A percentile compares a stretch with the other conserved stretches of the same genome.
phyloP scores from a whole-genome alignment of 2,113 vertebrate species.

The Eurystomus gularis region DNA sequence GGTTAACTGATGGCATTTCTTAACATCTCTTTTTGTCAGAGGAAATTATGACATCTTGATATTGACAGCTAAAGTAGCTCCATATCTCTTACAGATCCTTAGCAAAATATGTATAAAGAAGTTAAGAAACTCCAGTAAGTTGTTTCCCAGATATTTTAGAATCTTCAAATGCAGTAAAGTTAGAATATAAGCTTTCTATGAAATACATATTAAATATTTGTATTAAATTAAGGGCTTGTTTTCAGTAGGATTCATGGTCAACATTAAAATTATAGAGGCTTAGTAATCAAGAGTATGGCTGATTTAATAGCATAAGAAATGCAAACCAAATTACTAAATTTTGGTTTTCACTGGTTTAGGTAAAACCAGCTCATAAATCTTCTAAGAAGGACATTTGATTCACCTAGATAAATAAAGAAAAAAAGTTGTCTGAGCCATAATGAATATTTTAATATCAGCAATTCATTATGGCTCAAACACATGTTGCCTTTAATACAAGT shows the following conservation, averaged over 20 bases:
- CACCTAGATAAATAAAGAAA: conserved; percentile 53
- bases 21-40: not conserved
- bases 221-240: not conserved
- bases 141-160: not conserved
- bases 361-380: conserved; percentile 54
- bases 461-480: conserved; percentile 63
- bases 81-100: not conserved
- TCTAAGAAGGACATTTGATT: conserved; percentile 48
- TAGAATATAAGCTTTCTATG: not conserved
- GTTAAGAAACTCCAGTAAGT: not conserved
- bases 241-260: not conserved
- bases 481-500: conserved; percentile 65
- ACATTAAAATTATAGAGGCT: not conserved
- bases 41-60: not conserved
- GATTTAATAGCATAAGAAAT: conserved; percentile 21
- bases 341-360: not conserved
- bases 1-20: not conserved
- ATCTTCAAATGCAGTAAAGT: not conserved
- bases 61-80: not conserved
- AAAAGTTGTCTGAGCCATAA: conserved; percentile 52
- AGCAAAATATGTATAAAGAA: not conserved
- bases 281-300: not conserved
- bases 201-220: not conserved
- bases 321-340: conserved; percentile 15
- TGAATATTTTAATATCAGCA: conserved; percentile 63